Conservation (phyloP, 2,888 invertebrate species). For the Mechanitis messenoides region DNA sequence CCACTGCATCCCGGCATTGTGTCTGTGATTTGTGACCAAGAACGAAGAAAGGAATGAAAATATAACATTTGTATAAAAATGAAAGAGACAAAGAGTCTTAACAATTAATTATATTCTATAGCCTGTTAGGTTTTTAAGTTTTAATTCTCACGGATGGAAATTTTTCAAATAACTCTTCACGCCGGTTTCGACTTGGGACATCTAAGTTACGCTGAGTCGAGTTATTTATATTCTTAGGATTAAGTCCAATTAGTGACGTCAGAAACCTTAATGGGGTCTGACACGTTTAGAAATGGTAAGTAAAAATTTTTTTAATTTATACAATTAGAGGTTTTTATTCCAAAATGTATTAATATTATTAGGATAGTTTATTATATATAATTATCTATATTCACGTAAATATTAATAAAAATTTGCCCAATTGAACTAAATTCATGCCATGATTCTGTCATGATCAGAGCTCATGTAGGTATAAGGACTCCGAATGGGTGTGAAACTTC, state of each 20-base stretch:
- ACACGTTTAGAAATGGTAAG: too few species aligned
- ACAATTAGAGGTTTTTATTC: too few species aligned
- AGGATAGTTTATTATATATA: too few species aligned
- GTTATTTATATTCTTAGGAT: constrained; percentile 18
- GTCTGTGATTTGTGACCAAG: constrained; percentile 59
- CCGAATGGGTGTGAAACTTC: too few species aligned
- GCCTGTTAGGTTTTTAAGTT: constrained; percentile 55
- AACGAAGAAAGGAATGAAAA: constrained; percentile 36
- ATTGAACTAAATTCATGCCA: too few species aligned
- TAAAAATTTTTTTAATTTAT: too few species aligned
- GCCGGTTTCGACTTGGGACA: constrained; percentile 58
- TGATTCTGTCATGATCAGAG: too few species aligned
- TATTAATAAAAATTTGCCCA: too few species aligned
- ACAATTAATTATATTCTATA: constrained; percentile 63
- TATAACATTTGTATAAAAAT: constrained; percentile 26
- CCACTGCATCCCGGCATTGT: constrained; percentile 56
- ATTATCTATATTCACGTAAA: too few species aligned
- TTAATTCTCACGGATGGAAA: constrained; percentile 47
- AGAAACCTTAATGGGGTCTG: background rate
- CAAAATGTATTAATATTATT: too few species aligned
- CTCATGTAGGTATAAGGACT: too few species aligned
- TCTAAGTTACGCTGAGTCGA: constrained; percentile 39
- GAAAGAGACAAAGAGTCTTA: constrained; percentile 37
- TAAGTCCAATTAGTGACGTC: constrained; percentile 7
- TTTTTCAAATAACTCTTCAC: constrained; percentile 57